Conservation (phyloP, 2,797 vertebrate species). For the Cossypha polioptera region DNA sequence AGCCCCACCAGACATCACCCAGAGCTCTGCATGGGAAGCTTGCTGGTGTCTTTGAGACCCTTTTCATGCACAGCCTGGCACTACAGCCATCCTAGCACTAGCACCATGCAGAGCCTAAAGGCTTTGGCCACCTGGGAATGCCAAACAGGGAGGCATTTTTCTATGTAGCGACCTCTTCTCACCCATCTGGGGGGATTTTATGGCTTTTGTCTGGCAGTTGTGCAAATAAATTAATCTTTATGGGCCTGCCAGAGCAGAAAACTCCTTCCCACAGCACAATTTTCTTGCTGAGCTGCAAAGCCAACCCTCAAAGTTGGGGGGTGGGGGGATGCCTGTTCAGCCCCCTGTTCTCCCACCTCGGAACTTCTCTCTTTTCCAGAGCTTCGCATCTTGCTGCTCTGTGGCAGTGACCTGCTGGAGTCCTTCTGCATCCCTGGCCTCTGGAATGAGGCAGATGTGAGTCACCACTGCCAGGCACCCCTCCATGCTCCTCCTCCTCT, state of each 20-base stretch:
- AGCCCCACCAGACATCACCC: accelerated
- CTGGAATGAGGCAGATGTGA: constrained; percentile 97
- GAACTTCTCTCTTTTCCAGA: constrained; percentile 66
- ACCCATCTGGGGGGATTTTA: neutral
- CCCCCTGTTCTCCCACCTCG: neutral
- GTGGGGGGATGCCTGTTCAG: neutral
- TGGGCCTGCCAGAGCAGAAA: neutral
- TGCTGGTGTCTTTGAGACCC: neutral
- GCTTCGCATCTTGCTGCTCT: constrained; percentile 95
- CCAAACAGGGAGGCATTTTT: neutral
- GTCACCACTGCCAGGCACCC: constrained; percentile 24
- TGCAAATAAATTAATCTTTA: neutral
- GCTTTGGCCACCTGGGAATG: neutral
- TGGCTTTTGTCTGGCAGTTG: neutral
- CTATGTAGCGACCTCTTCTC: neutral
- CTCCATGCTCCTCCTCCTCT: neutral
- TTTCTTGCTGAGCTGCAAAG: neutral
- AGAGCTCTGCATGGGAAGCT: neutral
- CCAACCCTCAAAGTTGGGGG: neutral
- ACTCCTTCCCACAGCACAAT: neutral
- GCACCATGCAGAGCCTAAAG: neutral
- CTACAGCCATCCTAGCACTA: neutral
- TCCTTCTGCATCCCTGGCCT: constrained; percentile 98
- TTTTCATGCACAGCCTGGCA: neutral
- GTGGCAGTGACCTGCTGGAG: constrained; percentile 95